Base-by-base conservation (phyloP, 2,797 vertebrate species). In the Salmo trutta region DNA sequence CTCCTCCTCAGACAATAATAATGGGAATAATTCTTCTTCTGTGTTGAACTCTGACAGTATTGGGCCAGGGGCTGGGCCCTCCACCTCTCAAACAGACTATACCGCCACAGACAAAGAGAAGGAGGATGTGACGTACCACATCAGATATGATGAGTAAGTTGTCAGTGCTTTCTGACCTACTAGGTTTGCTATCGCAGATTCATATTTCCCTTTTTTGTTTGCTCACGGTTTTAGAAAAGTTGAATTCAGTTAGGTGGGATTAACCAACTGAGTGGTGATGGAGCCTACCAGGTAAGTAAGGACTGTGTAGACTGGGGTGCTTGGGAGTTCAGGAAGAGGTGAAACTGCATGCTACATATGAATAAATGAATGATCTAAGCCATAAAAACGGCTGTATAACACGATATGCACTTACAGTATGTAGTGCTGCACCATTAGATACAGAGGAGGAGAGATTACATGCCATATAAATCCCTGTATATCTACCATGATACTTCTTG, bases 81-180 rank as follows among this genome's bases (percentile, higher is more conserved):
- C 97, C 81, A 97, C 97, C 73, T 98, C 97, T 93, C 94, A 96
- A 77, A 96, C 94, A 76, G 95, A 97, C 91, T 95, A 90, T 91
- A 84, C 94, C 87, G 8, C 19, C 29, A 12, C 90, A 90, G 67
- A 76, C 52, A 88, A 91, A 87, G 85, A 56, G 29, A 74, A 74
- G 88, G 95, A 97, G 91, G 95, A 96, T 80, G 90, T 95, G 91
- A 89, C 95, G 91, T 99, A 99, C 94, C 97, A 95, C 95, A 99
- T 99, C 94, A 96, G 97, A 95, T 99, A 99, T 1, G 98, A 99
- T 82, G 98, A 99, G 98, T 99, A 98, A 99, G 98, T 98, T 90
- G 41, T 47, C 41, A 3, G 56, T 59, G 56, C n/a, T 47, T 47
- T 47, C 41, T 47, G 41, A 47, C 10, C 41, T 47, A 47, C 3